Conservation (phyloP, 2,113 vertebrate species). For the Sminthopsis crassicaudata region DNA sequence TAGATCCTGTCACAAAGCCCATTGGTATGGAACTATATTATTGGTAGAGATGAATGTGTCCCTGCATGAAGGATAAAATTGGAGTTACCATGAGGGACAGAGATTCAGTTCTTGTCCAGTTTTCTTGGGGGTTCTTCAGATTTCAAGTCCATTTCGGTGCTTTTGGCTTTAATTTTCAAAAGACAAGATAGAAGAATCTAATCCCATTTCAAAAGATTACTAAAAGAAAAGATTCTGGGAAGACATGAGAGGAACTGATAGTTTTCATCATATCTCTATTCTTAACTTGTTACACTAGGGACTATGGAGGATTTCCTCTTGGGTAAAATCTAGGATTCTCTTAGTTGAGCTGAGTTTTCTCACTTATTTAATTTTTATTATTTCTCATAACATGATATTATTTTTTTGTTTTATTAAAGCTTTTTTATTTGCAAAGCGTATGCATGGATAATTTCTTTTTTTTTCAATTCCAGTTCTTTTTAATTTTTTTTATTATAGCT, state of each 20-base stretch:
- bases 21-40: neutral
- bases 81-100: neutral
- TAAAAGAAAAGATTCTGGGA: neutral
- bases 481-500: no score
- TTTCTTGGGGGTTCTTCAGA: neutral
- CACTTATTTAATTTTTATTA: neutral
- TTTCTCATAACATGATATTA: neutral
- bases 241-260: neutral
- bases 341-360: neutral
- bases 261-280: neutral
- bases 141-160: neutral
- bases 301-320: neutral
- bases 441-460: no score
- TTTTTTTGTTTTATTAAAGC: neutral
- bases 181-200: neutral
- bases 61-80: no score
- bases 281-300: neutral
- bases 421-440: no score
- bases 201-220: neutral
- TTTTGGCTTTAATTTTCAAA: neutral
- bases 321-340: neutral
- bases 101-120: neutral
- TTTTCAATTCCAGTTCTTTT: no score
- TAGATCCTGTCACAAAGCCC: neutral
- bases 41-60: neutral